These are phyloP conservation scores for Toxonevra muliebris DNA, from an alignment of 2,888 invertebrate species.

Conservation along the genomic window DNA sequence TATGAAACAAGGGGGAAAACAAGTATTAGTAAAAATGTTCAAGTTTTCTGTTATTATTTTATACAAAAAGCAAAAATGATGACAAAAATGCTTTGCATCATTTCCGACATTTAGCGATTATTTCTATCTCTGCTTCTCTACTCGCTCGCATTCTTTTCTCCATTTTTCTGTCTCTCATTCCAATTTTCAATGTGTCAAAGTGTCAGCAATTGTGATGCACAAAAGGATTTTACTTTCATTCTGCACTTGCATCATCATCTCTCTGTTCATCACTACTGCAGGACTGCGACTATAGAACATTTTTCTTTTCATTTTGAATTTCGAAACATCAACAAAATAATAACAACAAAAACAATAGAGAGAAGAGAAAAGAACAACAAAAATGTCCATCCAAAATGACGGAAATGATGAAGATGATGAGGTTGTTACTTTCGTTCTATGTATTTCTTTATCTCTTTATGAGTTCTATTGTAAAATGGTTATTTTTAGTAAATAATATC, in stretches of 20 bases:
- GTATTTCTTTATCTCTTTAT: not conserved
- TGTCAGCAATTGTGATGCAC: slow-evolving; percentile 44
- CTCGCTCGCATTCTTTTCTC: slow-evolving; percentile 5
- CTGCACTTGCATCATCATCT: slow-evolving; percentile 26
- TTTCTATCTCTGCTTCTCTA: slow-evolving; percentile 23
- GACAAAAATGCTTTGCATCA: slow-evolving; percentile 50
- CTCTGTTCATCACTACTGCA: too few relatives aligned
- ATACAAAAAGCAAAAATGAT: slow-evolving; percentile 18
- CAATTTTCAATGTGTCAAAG: slow-evolving; percentile 60
- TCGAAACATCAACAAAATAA: too few relatives aligned
- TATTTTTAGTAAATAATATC: slow-evolving; percentile 28
- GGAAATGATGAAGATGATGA: slow-evolving; percentile 26
- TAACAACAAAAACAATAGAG: slow-evolving; percentile 32
- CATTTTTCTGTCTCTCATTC: slow-evolving; percentile 28
- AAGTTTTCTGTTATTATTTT: slow-evolving; percentile 14
- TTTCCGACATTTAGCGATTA: slow-evolving; percentile 51
- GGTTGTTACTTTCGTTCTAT: not conserved
- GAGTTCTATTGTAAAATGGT: slow-evolving; percentile 15
- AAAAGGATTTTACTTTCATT: slow-evolving; percentile 19
- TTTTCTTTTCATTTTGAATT: too few relatives aligned
- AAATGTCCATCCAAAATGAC: slow-evolving; percentile 3
- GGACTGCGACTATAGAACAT: not conserved
- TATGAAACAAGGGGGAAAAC: slow-evolving; percentile 26
- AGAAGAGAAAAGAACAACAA: not conserved
- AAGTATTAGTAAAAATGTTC: slow-evolving; percentile 22